These are phyloP conservation scores for Drosophila prosaltans DNA, from an alignment of 1,140 invertebrate species.

Conservation along the genomic window DNA sequence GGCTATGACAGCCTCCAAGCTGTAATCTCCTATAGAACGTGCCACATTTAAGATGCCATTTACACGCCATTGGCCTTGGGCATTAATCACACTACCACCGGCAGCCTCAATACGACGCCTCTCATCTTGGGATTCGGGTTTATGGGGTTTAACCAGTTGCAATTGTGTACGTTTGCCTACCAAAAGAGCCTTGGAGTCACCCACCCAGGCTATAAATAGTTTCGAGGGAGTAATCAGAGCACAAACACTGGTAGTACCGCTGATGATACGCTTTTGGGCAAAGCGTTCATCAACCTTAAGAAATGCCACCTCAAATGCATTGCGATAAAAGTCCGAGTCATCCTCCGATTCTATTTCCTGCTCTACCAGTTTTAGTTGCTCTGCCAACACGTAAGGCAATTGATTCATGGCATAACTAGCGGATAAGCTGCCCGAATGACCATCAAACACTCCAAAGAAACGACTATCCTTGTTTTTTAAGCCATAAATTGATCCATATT, in stretches of 20 bases:
- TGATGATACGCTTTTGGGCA: slow-evolving; percentile 86
- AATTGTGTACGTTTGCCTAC: slow-evolving; percentile 85
- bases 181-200: slow-evolving; percentile 95
- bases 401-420: slow-evolving; percentile 94
- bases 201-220: slow-evolving; percentile 95
- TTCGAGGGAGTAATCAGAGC: slow-evolving; percentile 85
- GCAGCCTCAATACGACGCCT: slow-evolving; percentile 63
- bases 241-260: slow-evolving; percentile 94
- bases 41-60: slow-evolving; percentile 81
- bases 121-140: slow-evolving; percentile 85
- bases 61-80: slow-evolving; percentile 77
- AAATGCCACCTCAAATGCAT: slow-evolving; percentile 88
- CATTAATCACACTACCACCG: slow-evolving; percentile 70
- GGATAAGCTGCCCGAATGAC: slow-evolving; percentile 96
- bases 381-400: slow-evolving; percentile 92
- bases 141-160: slow-evolving; percentile 93
- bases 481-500: slow-evolving; percentile 62
- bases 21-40: slow-evolving; percentile 78
- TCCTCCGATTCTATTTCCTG: neutral
- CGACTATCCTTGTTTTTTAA: slow-evolving; percentile 73
- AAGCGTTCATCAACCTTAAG: slow-evolving; percentile 92
- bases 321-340: slow-evolving; percentile 82
- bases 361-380: slow-evolving; percentile 85
- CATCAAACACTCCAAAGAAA: slow-evolving; percentile 97
- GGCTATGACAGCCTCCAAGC: slow-evolving; percentile 88